Base-by-base conservation (phyloP, 2,797 vertebrate genomes). In the Enteromius paludinosus region DNA sequence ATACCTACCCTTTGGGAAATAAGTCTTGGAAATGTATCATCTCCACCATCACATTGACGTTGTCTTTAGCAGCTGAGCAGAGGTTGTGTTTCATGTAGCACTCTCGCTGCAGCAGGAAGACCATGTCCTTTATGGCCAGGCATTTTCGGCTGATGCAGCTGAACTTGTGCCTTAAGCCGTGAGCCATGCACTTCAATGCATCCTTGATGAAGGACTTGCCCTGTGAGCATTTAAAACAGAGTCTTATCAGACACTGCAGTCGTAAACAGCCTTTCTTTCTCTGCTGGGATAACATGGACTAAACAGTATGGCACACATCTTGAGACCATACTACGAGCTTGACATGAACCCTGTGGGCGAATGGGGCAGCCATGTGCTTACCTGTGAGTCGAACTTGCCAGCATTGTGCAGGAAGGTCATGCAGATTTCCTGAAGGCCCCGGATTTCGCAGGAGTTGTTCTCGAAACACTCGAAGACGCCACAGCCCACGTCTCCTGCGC, bases 171-270 rank as follows among this genome's bases (percentile, higher is more conserved):
- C 98, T 93, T 83, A 99, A 94, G 65, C 96, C 97, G 1, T 99
- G 97, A 59, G 98, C 98, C 96, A 99, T 99, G 88, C 98, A 99
- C 90, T 96, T 98, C 89, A 99, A 92, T 88, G 98, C 95, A 78
- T 99, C 98, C 92, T 99, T 99, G 94, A 99, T 99, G 92, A 99
- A 99, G 33, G 98, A 99, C 91, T 99, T 99, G 68, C 98, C 98
- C 98, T 99, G 91, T 1, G 56, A 65, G 84, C 10, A 79, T 79
- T 85, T 15, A 79, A 87, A 38, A 81, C 54, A 70, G 20, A 30
- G 15, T 52, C 79, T 62, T 17, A 47, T 72, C 41, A 81, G 30
- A 73, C 52, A 10, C 11, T 3, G 15, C 28, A 72, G 20, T 33
- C 79, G 18, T 41, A 54, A 54, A 56, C n/a, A 30, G 28, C 64